Percentiles rank a stretch among this genome's conserved stretches.
These are phyloP conservation scores for Drosophila formosana DNA, from an alignment of 2,888 invertebrate species.

Conservation along the genomic window DNA sequence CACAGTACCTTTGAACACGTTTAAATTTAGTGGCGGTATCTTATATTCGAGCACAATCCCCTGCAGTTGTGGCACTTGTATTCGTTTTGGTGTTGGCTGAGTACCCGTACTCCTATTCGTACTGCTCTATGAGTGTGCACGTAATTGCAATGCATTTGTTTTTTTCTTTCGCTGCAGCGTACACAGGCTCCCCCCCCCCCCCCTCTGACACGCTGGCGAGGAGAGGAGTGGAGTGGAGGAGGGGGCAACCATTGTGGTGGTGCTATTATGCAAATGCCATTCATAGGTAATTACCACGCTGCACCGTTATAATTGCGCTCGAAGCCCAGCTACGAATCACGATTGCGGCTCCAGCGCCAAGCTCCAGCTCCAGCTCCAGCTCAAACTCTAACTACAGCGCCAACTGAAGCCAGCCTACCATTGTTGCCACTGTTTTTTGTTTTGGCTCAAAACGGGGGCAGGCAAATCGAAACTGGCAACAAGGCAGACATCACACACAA, in stretches of 20 bases:
- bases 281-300: slow-evolving; percentile 82
- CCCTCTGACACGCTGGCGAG: slow-evolving; percentile 1
- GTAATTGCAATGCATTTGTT: slow-evolving; percentile 66
- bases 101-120: slow-evolving; percentile 7
- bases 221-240: background rate
- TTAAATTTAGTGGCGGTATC: background rate
- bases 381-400: slow-evolving; percentile 3
- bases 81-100: slow-evolving; percentile 40
- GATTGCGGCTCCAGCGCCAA: slow-evolving; percentile 62
- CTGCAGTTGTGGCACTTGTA: slow-evolving; percentile 2
- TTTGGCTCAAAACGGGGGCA: slow-evolving; percentile 19
- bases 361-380: slow-evolving; percentile 3
- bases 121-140: slow-evolving; percentile 36
- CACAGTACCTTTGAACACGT: too few relatives aligned
- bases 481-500: slow-evolving; percentile 35
- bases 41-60: background rate
- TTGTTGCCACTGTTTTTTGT: slow-evolving; percentile 15
- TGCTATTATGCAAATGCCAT: slow-evolving; percentile 82
- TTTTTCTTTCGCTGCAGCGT: slow-evolving; percentile 10
- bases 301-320: slow-evolving; percentile 83
- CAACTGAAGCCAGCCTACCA: slow-evolving; percentile 20
- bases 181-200: slow-evolving; percentile 42
- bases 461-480: slow-evolving; percentile 71
- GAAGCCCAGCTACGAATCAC: slow-evolving; percentile 82
- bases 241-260: slow-evolving; percentile 3